Evolutionary conservation across 35 echinoderm and acorn worm genomes (phyloP).

Genomic region (Patiria miniata): DNA sequence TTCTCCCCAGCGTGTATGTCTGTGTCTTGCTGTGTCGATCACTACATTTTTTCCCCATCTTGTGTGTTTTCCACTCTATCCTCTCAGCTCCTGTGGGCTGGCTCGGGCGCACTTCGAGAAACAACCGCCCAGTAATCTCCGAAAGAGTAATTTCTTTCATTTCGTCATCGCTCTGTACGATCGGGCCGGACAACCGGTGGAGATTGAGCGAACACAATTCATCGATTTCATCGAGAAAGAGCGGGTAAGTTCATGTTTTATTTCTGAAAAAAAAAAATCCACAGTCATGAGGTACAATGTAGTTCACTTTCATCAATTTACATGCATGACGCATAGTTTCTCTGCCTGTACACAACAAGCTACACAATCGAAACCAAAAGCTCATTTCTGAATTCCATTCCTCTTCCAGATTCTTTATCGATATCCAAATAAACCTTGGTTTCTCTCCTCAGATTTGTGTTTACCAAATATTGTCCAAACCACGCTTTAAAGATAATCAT

Average conservation of each 20-base stretch:
- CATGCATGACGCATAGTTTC: too few relatives aligned
- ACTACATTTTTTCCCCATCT: slow-evolving; percentile 11
- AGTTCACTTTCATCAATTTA: too few relatives aligned
- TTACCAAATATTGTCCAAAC: too few relatives aligned
- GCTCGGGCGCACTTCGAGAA: slow-evolving; percentile 97
- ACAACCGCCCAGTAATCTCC: slow-evolving; percentile 93
- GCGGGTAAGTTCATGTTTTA: slow-evolving; percentile 63
- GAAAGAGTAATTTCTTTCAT: slow-evolving; percentile 99
- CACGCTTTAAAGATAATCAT: too few relatives aligned
- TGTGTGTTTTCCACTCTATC: slow-evolving; percentile 32
- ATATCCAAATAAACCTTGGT: too few relatives aligned
- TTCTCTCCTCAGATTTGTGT: too few relatives aligned
- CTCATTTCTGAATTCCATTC: background rate
- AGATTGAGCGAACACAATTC: slow-evolving; percentile 90
- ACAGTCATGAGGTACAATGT: too few relatives aligned
- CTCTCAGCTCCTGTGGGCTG: slow-evolving; percentile 77
- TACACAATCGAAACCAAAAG: background rate
- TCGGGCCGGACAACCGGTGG: slow-evolving; percentile 91
- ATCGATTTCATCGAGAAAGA: slow-evolving; percentile 99
- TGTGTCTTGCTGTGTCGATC: background rate
- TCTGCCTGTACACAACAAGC: background rate
- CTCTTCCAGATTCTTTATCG: background rate
- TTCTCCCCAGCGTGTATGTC: background rate
- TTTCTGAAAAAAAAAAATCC: too few relatives aligned
- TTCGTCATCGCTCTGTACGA: slow-evolving; percentile 98